These are phyloP conservation scores for Carassius auratus DNA, from an alignment of 2,113 vertebrate genomes.

Conservation along the genomic window DNA sequence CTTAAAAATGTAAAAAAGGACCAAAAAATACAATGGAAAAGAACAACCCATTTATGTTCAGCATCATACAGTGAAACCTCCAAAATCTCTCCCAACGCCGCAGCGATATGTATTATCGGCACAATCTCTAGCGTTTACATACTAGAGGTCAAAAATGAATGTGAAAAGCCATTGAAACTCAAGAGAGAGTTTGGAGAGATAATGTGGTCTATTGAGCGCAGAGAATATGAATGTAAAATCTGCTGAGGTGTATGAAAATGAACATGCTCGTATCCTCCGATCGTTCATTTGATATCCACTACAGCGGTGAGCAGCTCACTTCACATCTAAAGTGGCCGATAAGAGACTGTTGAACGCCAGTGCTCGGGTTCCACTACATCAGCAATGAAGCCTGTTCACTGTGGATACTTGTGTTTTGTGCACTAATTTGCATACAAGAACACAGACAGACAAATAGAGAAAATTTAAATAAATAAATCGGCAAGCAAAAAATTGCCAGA, in stretches of 20 bases:
- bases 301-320: background rate
- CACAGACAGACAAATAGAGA: background rate
- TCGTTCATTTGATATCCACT: conserved; percentile 22
- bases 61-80: background rate
- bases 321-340: conserved; percentile 13
- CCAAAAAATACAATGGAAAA: background rate
- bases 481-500: background rate
- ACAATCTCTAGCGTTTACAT: background rate
- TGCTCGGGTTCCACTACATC: background rate
- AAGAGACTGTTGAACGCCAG: conserved; percentile 10
- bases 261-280: conserved; percentile 3
- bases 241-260: conserved; percentile 9
- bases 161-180: conserved; percentile 20
- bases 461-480: background rate
- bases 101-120: background rate
- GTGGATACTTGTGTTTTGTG: background rate
- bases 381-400: background rate
- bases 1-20: background rate
- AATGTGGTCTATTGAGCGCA: background rate
- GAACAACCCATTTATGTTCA: background rate
- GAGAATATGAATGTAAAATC: conserved; percentile 9
- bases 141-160: conserved; percentile 9
- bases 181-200: conserved; percentile 25
- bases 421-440: background rate
- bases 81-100: background rate